Conservation (phyloP, 2,113 vertebrate genomes). For the Cavia porcellus region DNA sequence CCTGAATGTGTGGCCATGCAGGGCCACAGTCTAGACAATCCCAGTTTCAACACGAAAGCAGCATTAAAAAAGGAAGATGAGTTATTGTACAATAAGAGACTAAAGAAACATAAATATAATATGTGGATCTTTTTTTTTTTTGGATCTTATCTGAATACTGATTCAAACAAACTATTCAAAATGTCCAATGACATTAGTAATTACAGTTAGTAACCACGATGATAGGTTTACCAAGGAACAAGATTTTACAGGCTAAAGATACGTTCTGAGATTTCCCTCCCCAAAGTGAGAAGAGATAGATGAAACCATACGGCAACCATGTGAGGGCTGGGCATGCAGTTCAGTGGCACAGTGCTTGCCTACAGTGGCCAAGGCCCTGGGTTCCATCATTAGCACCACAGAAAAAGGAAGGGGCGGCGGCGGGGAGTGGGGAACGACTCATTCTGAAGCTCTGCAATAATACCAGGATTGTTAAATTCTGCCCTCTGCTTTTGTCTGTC, state of each 20-base stretch:
- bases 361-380: not conserved
- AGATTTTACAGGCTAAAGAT: not conserved
- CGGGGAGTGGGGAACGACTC: not conserved
- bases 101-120: not conserved
- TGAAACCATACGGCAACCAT: not conserved
- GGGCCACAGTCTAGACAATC: not conserved
- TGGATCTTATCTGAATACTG: not conserved
- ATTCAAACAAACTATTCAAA: not conserved
- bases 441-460: not conserved
- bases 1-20: fast-evolving
- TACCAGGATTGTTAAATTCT: not conserved
- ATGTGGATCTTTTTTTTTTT: not conserved
- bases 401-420: not conserved
- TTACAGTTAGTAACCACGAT: not conserved
- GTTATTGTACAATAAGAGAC: not conserved
- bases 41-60: not conserved
- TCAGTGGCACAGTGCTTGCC: not conserved
- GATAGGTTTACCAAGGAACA: not conserved
- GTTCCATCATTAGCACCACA: not conserved
- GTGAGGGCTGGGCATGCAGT: not conserved
- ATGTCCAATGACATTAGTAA: not conserved
- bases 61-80: not conserved
- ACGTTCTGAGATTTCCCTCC: not conserved
- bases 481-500: not conserved
- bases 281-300: not conserved